A percentile compares a stretch with the other conserved stretches of the same genome.
phyloP scores from a whole-genome alignment of 2,113 vertebrate genomes.

The Isichthys henryi region DNA sequence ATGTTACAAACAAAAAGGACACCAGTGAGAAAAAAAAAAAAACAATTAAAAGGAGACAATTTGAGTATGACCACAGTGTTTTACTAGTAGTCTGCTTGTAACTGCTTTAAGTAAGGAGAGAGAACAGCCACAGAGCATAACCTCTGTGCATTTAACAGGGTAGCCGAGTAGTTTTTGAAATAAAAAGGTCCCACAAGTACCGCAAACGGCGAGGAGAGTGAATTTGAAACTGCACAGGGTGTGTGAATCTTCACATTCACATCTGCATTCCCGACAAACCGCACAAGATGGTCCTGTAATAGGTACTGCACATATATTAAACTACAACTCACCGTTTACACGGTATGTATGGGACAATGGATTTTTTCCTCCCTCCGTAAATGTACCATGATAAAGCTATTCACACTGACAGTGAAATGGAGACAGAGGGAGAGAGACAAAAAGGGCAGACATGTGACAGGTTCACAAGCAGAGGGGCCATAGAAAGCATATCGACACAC shows the following conservation, averaged over 20 bases:
- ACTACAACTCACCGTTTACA: neutral
- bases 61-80: neutral
- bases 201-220: neutral
- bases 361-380: neutral
- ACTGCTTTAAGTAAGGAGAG: neutral
- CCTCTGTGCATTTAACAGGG: neutral
- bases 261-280: neutral
- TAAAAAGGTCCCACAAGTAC: neutral
- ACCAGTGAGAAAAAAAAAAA: constrained; percentile 9
- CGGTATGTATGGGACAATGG: neutral
- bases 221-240: neutral
- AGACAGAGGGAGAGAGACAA: neutral
- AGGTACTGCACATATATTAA: neutral
- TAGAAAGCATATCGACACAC: neutral
- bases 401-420: neutral
- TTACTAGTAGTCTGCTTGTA: neutral
- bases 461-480: neutral
- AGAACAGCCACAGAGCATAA: neutral
- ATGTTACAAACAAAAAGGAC: constrained; percentile 44
- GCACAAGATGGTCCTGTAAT: neutral
- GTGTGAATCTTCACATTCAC: neutral
- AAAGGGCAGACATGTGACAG: neutral
- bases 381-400: neutral
- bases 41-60: neutral
- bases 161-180: neutral